Evolutionary conservation across 2,888 invertebrate genomes (phyloP), one percentile per base, ranked within the genome.

Genomic region (Balanococcus diminutus): DNA sequence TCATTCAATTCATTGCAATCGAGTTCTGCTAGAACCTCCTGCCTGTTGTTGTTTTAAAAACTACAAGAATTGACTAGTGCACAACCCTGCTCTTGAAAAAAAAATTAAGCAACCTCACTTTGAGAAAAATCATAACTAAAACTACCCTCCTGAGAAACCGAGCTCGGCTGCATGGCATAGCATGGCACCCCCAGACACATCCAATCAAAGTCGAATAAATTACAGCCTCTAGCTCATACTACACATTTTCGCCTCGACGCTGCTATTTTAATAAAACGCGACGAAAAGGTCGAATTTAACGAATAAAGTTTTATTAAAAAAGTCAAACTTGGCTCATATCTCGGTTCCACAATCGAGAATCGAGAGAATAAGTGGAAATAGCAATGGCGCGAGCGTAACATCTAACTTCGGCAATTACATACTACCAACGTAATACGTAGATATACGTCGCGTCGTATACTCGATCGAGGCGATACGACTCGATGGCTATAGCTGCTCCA

Each of bases 231-330:
- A n/a, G n/a, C n/a, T n/a, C n/a, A n/a, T n/a, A n/a, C n/a, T n/a
- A 56, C 19, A 56, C 56, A 56, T 22, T 56, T 56, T 56, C 56
- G 56, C 22, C 19, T 19, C 22, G 1, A 56, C 56, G 56, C 22
- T 8, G 56, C 22, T 8, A 56, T 56, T 56, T 56, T 56, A 56
- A 56, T 56, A 56, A 56, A 56, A 56, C 56, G 4, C 56, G 56
- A 36, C 9, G 56, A 56, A 56, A 56, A 56, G 56, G 56, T 56
- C 56, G 56, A 56, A 56, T 56, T 56, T 56, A 56, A 56, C 56
- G 56, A 56, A 56, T 56, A 56, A 67, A 67, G 67, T 67, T 67
- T 67, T 67, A 67, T 67, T 67, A 67, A 67, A 67, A 67, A 67
- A 28, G 16, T 67, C 28, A 67, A 67, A 61, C 67, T 67, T 67